Evolutionary conservation across 2,888 invertebrate genomes (phyloP).

Genomic region (Pecten maximus): DNA sequence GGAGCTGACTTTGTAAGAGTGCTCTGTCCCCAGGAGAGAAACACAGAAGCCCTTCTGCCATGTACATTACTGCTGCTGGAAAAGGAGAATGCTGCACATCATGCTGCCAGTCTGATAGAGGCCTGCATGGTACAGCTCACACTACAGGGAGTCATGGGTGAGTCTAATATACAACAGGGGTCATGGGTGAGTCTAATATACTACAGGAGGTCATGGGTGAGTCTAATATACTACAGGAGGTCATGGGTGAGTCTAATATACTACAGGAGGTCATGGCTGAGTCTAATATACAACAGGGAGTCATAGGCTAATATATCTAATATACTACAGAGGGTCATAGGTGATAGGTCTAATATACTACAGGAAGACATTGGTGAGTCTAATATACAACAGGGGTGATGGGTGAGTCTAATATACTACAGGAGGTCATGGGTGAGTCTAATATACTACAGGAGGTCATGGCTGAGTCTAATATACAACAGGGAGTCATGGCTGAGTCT

Average conservation of each 20-base stretch:
- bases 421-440: background rate
- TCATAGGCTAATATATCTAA: slow-evolving; percentile 78
- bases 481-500: slow-evolving; percentile 61
- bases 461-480: background rate
- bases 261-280: slow-evolving; percentile 12
- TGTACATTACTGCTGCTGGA: slow-evolving; percentile 73
- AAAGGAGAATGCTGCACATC: slow-evolving; percentile 79
- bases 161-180: slow-evolving; percentile 41
- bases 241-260: slow-evolving; percentile 77
- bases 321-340: background rate
- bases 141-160: slow-evolving; percentile 75
- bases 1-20: background rate
- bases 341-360: background rate
- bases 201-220: slow-evolving; percentile 44
- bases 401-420: too few species aligned
- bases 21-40: slow-evolving; percentile 48
- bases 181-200: background rate
- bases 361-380: slow-evolving; percentile 56
- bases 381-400: slow-evolving; percentile 78
- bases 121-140: slow-evolving; percentile 79
- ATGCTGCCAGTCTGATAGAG: slow-evolving; percentile 76
- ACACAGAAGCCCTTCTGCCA: slow-evolving; percentile 64
- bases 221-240: slow-evolving; percentile 78
- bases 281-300: slow-evolving; percentile 64
- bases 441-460: too few species aligned